Evolutionary conservation across 53 echinoderm and acorn worm genomes (phyloP), one percentile per base, ranked within the genome.

Genomic region (Glandiceps talaboti): DNA sequence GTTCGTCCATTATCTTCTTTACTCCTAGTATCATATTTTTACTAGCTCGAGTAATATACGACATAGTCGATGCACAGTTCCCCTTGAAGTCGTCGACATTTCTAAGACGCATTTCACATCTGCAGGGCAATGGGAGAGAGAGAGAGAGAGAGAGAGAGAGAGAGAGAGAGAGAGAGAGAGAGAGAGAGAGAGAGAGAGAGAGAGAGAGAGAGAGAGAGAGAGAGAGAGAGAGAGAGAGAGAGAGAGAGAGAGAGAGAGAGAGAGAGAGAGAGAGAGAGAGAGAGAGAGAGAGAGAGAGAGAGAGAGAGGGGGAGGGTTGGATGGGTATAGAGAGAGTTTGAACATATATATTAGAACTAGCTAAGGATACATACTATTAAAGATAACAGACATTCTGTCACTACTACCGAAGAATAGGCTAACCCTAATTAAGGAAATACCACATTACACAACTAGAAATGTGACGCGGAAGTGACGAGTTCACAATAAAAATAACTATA

Each of bases 61-160:
- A 12, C 6, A 45, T 6, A 12, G 20, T 12, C 64, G 6, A 12
- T 12, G 6, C 20, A 45, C 64, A 45, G 64, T 45, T 20, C 6
- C 6, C 6, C 20, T 45, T 45, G 6, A 6, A 45, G n/a, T n/a
- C n/a, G n/a, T n/a, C n/a, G 6, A 20, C 64, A 45, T 45, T 45
- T 45, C 64, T 6, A 12, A 45, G 20, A 6, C 20, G 64, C 64
- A 45, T 45, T 20, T 45, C 6, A 45, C 64, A 45, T n/a, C n/a
- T n/a, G n/a, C n/a, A n/a, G n/a, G n/a, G 20, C 6, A 45, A 20
- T 12, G 64, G 20, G 64, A 45, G 64, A 45, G 64, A 45, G 64
- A 45, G 64, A 45, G 64, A 45, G 64, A 45, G 64, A 45, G 64
- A 45, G 64, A 45, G 64, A 45, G 64, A 45, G 64, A 45, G 64